Conservation (phyloP, 2,797 vertebrate species). For the Smutsia temminckii region DNA sequence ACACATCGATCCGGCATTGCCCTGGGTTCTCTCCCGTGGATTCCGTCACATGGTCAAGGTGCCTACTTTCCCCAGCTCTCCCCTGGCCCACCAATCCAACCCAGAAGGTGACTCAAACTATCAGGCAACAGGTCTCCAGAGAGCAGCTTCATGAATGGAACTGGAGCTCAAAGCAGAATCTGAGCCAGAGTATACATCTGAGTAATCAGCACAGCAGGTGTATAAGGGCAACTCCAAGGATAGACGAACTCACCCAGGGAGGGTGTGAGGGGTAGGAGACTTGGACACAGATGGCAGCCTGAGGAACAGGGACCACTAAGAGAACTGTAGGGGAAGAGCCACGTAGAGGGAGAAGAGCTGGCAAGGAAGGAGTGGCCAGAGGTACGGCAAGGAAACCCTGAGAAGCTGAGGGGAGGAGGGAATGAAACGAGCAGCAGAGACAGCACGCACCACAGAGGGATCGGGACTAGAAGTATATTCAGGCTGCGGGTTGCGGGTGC, state of each 20-base stretch:
- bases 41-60: neutral
- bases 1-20: too few relatives aligned
- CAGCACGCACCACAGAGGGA: neutral
- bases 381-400: neutral
- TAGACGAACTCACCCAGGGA: neutral
- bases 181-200: neutral
- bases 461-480: neutral
- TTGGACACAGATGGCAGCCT: neutral
- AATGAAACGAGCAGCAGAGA: neutral
- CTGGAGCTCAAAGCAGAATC: neutral
- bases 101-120: neutral
- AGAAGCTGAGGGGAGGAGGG: neutral
- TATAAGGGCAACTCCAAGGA: neutral
- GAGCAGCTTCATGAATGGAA: neutral
- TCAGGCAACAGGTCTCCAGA: neutral
- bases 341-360: neutral
- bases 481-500: neutral
- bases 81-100: neutral
- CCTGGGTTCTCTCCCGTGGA: neutral
- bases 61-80: neutral
- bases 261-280: neutral
- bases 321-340: neutral
- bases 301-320: neutral
- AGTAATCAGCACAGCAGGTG: neutral
- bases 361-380: neutral